Base-by-base conservation (phyloP, 2,888 invertebrate genomes). In the Noctuana brunneofusca region DNA sequence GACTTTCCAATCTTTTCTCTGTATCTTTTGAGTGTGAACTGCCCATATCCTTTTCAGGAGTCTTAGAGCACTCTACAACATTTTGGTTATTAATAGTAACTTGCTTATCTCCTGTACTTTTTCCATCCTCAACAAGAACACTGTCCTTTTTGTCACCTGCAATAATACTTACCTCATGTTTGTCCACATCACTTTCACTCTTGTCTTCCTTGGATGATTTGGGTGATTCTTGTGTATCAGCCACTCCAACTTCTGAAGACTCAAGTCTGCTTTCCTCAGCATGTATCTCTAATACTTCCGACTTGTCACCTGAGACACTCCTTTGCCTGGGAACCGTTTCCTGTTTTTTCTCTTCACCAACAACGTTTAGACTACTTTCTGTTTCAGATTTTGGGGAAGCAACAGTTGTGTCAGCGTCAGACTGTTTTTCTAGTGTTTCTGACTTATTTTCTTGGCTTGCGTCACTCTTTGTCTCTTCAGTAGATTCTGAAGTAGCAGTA, bases 151-250 rank as follows among this genome's bases (percentile, higher is more conserved):
- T 75, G 72, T 79, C 84, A 78, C 82, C 83, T 63, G 57, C 52
- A 78, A 76, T 87, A 89, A 76, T 88, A 89, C 89, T 91, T 90
- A 90, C 90, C 89, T 89, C 70, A 67, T 71, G 68, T 57, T 56
- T 41, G 6, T 63, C 56, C 63, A 63, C 30, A 58, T 65, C 65
- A 65, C 57, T 52, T 64, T 67, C 59, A 54, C 4, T 20, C n/a
- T 18, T 43, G 24, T 49, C 63, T 46, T 69, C 38, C 52, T 55
- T 57, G 5, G 70, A 58, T 66, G 66, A 55, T 68, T 67, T 66
- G 69, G 70, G 64, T 67, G 74, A 66, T 74, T 73, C 73, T 59
- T 75, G 76, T 70, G 74, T 65, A 66, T 85, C 81, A 54, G 66
- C 73, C n/a, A 71, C 71, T 67, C 79, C 80, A 66, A 75, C 73